Evolutionary conservation across 2,888 invertebrate genomes (phyloP).

Genomic region (Nomada lathburiana): DNA sequence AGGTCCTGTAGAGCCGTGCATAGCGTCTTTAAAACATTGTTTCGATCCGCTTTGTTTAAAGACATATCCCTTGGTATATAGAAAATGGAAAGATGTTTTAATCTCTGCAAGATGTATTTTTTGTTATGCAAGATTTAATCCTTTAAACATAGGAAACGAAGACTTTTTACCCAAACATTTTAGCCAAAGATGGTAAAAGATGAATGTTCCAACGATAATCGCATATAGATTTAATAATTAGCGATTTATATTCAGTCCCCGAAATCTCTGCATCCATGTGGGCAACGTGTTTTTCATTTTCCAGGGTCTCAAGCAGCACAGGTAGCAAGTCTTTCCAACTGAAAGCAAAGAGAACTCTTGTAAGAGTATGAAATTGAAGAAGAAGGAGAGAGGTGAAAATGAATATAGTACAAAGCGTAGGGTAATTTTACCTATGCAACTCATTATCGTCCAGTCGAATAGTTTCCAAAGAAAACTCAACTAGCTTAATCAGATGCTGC

Average conservation of each 20-base stretch:
- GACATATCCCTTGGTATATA: constrained; percentile 76
- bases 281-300: constrained; percentile 85
- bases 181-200: constrained; percentile 87
- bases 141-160: background rate
- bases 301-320: constrained; percentile 86
- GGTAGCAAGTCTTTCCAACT: constrained; percentile 90
- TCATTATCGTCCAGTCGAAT: constrained; percentile 85
- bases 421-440: constrained; percentile 82
- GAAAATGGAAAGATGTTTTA: background rate
- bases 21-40: constrained; percentile 87
- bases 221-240: constrained; percentile 87
- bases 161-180: constrained; percentile 88
- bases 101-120: background rate
- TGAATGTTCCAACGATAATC: constrained; percentile 87
- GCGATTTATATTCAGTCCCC: constrained; percentile 87
- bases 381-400: background rate
- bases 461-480: constrained; percentile 86
- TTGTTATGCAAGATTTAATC: background rate
- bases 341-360: constrained; percentile 11
- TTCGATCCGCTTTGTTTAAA: constrained; percentile 87
- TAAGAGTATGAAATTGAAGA: background rate
- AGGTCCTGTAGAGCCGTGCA: constrained; percentile 87
- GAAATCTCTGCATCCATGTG: constrained; percentile 87
- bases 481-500: constrained; percentile 86
- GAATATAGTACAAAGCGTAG: background rate